Percentiles rank a stretch among this genome's conserved stretches.
Evolutionary conservation across 2,113 vertebrate species (phyloP).

Genomic region (Hypanus sabinus): DNA sequence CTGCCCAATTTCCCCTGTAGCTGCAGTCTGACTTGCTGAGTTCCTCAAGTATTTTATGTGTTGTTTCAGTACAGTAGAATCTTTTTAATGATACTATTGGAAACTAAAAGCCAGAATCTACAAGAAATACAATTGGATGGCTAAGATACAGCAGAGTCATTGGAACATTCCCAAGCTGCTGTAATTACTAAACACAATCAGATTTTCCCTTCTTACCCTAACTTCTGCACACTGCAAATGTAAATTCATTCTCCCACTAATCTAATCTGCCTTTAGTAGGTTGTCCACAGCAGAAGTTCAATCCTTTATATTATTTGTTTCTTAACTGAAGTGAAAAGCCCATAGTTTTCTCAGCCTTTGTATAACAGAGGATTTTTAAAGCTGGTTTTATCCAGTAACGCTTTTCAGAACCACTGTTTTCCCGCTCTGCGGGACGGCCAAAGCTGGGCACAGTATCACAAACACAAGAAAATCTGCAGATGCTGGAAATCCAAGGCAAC

Average conservation of each 20-base stretch:
- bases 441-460: neutral
- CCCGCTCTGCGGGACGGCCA: neutral
- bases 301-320: neutral
- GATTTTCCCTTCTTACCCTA: no score
- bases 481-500: no score
- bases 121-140: no score
- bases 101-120: neutral
- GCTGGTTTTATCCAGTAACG: neutral
- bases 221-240: no score
- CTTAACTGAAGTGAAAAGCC: neutral
- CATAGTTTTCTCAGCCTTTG: no score
- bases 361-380: neutral
- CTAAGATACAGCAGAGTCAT: no score
- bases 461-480: no score
- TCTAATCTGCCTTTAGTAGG: neutral
- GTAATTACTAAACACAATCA: neutral
- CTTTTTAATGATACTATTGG: neutral
- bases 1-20: no score
- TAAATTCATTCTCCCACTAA: neutral
- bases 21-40: no score
- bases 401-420: neutral
- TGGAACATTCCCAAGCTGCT: neutral
- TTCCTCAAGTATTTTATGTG: no score
- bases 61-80: neutral
- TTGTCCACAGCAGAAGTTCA: neutral